Evolutionary conservation across 2,113 vertebrate genomes (phyloP).

Genomic region (Empidonax traillii): DNA sequence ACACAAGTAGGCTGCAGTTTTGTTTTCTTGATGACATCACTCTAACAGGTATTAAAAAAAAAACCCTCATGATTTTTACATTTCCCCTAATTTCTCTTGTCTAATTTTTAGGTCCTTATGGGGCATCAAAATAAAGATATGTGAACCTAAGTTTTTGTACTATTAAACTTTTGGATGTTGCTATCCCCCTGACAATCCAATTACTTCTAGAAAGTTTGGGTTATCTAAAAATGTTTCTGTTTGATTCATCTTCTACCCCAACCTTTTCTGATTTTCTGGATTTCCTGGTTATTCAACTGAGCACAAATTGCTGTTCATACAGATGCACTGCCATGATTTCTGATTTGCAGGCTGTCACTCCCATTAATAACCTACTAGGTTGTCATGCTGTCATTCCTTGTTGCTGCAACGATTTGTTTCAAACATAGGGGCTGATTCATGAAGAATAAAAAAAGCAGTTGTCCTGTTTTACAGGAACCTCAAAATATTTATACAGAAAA

Average conservation of each 20-base stretch:
- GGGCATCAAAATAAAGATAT: neutral
- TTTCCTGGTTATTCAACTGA: slow-evolving; percentile 71
- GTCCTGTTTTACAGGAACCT: slow-evolving; percentile 63
- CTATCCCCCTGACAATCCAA: slow-evolving; percentile 4
- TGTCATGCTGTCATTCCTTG: slow-evolving; percentile 77
- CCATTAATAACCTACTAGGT: slow-evolving; percentile 73
- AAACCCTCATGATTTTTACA: neutral
- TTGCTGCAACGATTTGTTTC: slow-evolving; percentile 75
- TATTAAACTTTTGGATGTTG: neutral
- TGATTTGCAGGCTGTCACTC: slow-evolving; percentile 79
- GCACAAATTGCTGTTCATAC: slow-evolving; percentile 71
- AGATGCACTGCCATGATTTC: slow-evolving; percentile 69
- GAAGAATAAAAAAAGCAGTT: slow-evolving; percentile 53
- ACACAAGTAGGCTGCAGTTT: slow-evolving; percentile 1
- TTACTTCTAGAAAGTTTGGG: slow-evolving; percentile 33
- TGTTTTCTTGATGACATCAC: neutral
- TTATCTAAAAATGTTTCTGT: slow-evolving; percentile 53
- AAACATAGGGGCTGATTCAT: slow-evolving; percentile 72
- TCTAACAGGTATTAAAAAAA: neutral
- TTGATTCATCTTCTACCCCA: slow-evolving; percentile 61
- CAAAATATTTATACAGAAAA: slow-evolving; percentile 62
- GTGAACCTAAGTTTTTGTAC: neutral
- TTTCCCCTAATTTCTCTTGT: neutral
- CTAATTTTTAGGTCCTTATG: slow-evolving; percentile 5
- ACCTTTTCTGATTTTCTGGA: slow-evolving; percentile 59